These are phyloP conservation scores for Takifugu flavidus DNA, from an alignment of 2,113 vertebrate species.

Conservation along the genomic window DNA sequence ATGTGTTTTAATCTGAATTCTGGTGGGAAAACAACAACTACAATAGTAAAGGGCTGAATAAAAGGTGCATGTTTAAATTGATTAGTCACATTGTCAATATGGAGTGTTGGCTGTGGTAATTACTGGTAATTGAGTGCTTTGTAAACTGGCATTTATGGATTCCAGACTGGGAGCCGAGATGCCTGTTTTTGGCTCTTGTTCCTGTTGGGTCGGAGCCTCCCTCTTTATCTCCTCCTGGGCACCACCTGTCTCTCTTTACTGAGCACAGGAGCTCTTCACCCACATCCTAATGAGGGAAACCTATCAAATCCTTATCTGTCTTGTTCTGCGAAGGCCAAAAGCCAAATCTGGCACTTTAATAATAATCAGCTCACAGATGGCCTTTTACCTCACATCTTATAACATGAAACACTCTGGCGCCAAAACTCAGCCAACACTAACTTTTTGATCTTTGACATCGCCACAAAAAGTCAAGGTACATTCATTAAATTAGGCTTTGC, in stretches of 20 bases:
- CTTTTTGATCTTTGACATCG: slow-evolving; percentile 17
- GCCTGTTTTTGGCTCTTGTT: slow-evolving; percentile 53
- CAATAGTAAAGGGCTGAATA: too few species aligned
- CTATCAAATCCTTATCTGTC: slow-evolving; percentile 29
- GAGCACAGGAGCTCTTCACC: slow-evolving; percentile 39
- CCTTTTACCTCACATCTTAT: neutral
- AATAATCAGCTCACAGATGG: slow-evolving; percentile 15
- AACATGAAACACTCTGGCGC: too few species aligned
- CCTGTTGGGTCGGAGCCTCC: slow-evolving; percentile 54
- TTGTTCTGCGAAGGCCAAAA: slow-evolving; percentile 32
- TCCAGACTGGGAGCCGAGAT: slow-evolving; percentile 37
- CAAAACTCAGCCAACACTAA: slow-evolving; percentile 11
- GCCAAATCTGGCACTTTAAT: slow-evolving; percentile 25
- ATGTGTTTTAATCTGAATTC: too few species aligned
- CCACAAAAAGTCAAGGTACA: slow-evolving; percentile 31
- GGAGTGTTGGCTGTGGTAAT: slow-evolving; percentile 2
- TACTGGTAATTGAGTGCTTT: slow-evolving; percentile 29
- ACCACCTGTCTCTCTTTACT: slow-evolving; percentile 70
- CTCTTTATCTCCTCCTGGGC: slow-evolving; percentile 66
- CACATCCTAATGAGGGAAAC: slow-evolving; percentile 32
- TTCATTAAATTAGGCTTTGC: slow-evolving; percentile 35
- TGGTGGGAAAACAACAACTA: too few species aligned
- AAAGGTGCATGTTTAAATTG: too few species aligned
- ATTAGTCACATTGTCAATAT: neutral
- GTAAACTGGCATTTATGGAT: slow-evolving; percentile 51